Evolutionary conservation across 1,140 invertebrate genomes (phyloP), one percentile per base, ranked within the genome.

Genomic region (Pollicipes pollicipes): DNA sequence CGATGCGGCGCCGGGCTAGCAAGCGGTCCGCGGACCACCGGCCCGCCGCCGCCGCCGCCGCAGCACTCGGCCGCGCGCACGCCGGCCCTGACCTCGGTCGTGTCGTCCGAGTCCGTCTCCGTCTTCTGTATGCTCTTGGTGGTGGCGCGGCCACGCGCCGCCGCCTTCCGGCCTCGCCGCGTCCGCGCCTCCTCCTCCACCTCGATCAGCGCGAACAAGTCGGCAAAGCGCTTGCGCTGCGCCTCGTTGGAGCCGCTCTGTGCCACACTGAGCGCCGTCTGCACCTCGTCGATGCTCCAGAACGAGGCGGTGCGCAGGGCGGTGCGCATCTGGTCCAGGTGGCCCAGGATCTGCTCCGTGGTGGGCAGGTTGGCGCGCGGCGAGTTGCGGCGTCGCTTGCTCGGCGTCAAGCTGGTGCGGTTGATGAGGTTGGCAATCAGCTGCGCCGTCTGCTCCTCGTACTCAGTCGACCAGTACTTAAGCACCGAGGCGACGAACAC

Each of bases 381-480:
- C 35, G 74, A 73, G 84, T 84, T 73, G 79, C 92, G 85, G 87
- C 95, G 95, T 80, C 93, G 83, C 79, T 95, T 96, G 76, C 89
- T 92, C 0, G 92, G 91, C 74, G 91, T 90, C 76, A 90, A 83
- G 66, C 75, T 74, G 29, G 73, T 73, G 69, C 78, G 75, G 71
- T 81, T 81, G 30, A 79, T 79, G 21, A 79, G 87, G 87, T 80
- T 73, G 45, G 78, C 87, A 64, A 96, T 83, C 79, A 90, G 91
- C 72, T 95, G 91, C 75, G 94, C 90, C 78, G 91, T 83, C 79
- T 90, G 90, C 72, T 95, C 92, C 76, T 94, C 90, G 78, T 91
- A 88, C 71, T 92, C 88, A 75, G 91, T 88, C 78, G 90, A 92
- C 93, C 93, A 97, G 79, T 92, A 91, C 78, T 91, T 90, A 69